Evolutionary conservation across 2,888 invertebrate genomes (phyloP), one percentile per base, ranked within the genome.

Genomic region (Callimorpha dominula): DNA sequence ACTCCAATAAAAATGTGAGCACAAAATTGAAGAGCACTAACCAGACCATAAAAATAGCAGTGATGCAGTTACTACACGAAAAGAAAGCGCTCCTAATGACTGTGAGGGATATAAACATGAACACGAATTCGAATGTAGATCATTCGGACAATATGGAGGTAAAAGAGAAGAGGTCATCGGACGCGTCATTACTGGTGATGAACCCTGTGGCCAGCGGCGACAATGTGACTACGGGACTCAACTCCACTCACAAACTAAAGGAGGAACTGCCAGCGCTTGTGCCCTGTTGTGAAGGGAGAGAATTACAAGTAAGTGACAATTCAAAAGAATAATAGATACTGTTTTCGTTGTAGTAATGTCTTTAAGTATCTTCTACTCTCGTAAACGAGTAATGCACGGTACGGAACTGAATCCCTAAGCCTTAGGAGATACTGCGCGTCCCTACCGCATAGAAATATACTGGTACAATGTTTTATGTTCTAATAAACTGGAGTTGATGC

Each of bases 191-290:
- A 67, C 81, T 90, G 74, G 76, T 90, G 65, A 94, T 95, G 94
- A 94, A 95, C 71, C 94, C 94, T 0, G 95, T 95, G 54, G 95
- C 95, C 0, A 95, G 95, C 72, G 95, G 95, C 5, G 95, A 95
- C 82, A 95, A 95, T 68, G 89, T 95, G 75, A 81, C 93, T 14
- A 91, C 89, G 1, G 91, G 89, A 3, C 82, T 93, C n/a, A 91
- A 88, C 77, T 92, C 92, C 3, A 82, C 89, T 3, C 95, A 93
- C 72, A 93, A 91, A 70, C 82, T 93, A 57, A 94, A 93, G 75
- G 94, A 94, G 57, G 95, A 95, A 62, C 77, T 91, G 70, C 94
- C 94, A 0, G 82, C 91, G 4, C 90, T 95, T 14, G 91, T 95
- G 62, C 95, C 95, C 8, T 95, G 95, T 81, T 95, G 95, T 73